Base-by-base conservation (phyloP, 1,140 invertebrate species). In the Brachionus koreanus region DNA sequence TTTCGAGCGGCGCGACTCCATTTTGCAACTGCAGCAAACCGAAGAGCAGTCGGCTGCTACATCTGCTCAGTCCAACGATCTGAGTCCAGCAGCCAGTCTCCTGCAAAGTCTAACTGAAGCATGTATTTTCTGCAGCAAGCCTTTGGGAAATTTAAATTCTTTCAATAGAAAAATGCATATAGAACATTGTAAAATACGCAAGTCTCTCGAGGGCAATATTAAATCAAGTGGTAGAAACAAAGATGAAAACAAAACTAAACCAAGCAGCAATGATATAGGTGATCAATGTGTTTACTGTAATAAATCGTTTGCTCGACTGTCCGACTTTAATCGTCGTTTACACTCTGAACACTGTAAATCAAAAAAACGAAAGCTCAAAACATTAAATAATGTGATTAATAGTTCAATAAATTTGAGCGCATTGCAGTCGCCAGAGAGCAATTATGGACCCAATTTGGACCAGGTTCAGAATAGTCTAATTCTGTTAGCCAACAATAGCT, bases 91-190 rank as follows among this genome's bases (percentile, higher is more conserved):
- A 19, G n/a, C 69, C 19, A 23, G 10, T 12, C 19, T 74, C 12
- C 33, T 46, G 9, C 42, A 43, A 3, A 74, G 9, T n/a, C n/a
- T 79, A 5, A 42, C 76, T 19, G 76, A 79, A 10, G 12, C 76
- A 19, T 79, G 76, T 25, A 79, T 79, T 1, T 79, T 79, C 35
- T 79, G 76, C 29, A 37, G 46, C 16, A 57, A 65, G 35, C 61
- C 76, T 57, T 19, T 79, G 5, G 76, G 35, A 7, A 79, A 79
- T 35, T 42, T 79, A 1, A 79, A 79, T 29, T 19, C n/a, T 6
- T 79, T 79, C 16, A 79, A 79, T 37, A 39, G 39, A 29, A 79
- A 65, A 23, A 79, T 79, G 76, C 76, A 79, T n/a, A 42, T 61
- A 6, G 76, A 79, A 19, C 46, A 79, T 33, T 79, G 76, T 37